phyloP scores from a whole-genome alignment of 1,140 invertebrate genomes.

The Drosophila melanica region DNA sequence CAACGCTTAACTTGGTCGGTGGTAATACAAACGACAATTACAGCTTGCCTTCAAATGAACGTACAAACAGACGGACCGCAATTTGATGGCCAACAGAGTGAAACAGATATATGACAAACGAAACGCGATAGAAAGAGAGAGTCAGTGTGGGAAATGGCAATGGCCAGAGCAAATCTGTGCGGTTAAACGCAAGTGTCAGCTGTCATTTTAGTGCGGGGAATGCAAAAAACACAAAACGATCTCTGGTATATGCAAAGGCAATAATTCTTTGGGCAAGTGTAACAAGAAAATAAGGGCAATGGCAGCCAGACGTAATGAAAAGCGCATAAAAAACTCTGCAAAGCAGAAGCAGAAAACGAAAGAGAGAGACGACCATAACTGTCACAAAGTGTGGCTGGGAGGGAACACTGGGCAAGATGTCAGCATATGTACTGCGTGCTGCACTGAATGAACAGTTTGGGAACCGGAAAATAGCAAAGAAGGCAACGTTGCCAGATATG shows the following conservation, averaged over 20 bases:
- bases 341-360: constrained; percentile 23
- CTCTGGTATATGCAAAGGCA: constrained; percentile 68
- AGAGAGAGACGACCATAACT: constrained; percentile 18
- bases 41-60: constrained; percentile 65
- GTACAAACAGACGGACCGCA: constrained; percentile 71
- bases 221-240: constrained; percentile 32
- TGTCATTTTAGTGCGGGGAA: constrained; percentile 71
- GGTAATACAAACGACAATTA: constrained; percentile 81
- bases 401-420: constrained; percentile 33
- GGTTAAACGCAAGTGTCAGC: constrained; percentile 82
- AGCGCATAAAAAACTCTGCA: constrained; percentile 46
- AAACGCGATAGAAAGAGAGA: constrained; percentile 5
- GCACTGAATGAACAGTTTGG: constrained; percentile 12
- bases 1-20: constrained; percentile 56
- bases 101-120: constrained; percentile 4
- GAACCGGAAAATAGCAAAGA: background rate
- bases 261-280: constrained; percentile 78
- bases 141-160: constrained; percentile 15
- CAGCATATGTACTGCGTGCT: constrained; percentile 20
- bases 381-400: constrained; percentile 11
- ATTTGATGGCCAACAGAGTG: constrained; percentile 51
- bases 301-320: constrained; percentile 51
- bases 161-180: constrained; percentile 70
- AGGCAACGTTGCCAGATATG: constrained; percentile 27
- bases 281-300: constrained; percentile 79